Evolutionary conservation across 23 tunicate genomes (phyloP).

Genomic region (Trididemnum nubilum): DNA sequence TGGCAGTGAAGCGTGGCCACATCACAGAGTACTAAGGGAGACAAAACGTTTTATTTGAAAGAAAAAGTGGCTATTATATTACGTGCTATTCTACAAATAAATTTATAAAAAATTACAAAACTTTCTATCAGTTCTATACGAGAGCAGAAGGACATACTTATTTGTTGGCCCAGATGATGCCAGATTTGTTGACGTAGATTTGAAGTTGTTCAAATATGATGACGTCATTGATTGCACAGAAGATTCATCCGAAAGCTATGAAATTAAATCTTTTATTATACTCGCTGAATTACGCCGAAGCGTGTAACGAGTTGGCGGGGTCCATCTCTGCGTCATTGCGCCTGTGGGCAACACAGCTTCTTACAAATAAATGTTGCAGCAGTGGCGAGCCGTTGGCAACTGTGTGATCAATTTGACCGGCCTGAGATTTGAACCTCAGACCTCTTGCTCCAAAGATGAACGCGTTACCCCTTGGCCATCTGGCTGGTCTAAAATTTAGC

Average conservation of each 20-base stretch:
- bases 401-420: background rate
- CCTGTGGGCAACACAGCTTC: constrained; percentile 1
- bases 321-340: background rate
- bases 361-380: background rate
- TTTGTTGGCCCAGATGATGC: too few species aligned
- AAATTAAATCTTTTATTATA: too few species aligned
- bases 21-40: too few species aligned
- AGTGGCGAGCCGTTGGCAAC: background rate
- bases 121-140: too few species aligned
- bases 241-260: background rate
- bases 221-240: background rate
- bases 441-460: background rate
- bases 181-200: background rate
- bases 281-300: background rate
- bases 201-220: background rate
- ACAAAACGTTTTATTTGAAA: too few species aligned
- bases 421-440: background rate
- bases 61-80: too few species aligned
- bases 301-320: constrained; percentile 4
- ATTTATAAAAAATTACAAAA: too few species aligned
- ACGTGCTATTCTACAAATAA: too few species aligned
- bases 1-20: too few species aligned
- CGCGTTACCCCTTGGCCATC: background rate
- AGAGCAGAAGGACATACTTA: too few species aligned
- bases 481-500: too few species aligned